Conservation (phyloP, 2,113 vertebrate genomes). For the Cyanoderma ruficeps region DNA sequence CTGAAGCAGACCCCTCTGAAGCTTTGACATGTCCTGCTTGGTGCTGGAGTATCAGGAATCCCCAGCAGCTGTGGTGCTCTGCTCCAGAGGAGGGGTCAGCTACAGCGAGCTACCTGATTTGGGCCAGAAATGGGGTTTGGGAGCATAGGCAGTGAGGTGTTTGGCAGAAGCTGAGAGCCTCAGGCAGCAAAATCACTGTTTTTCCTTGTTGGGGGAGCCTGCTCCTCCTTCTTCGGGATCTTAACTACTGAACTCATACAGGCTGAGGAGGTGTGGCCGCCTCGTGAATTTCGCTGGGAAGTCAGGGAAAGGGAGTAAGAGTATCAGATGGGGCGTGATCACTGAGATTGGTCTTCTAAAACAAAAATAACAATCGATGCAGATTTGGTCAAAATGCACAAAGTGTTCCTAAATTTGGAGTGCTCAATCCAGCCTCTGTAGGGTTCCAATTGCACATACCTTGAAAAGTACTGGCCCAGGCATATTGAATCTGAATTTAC, state of each 20-base stretch:
- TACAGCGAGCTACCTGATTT: not conserved
- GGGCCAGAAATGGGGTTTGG: not conserved
- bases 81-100: not conserved
- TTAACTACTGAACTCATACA: not conserved
- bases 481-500: fast-evolving
- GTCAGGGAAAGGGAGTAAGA: not conserved
- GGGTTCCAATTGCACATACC: not conserved
- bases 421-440: not conserved
- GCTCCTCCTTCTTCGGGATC: not conserved
- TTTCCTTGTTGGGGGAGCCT: not conserved
- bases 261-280: not conserved
- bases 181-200: not conserved
- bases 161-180: not conserved
- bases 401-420: fast-evolving
- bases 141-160: not conserved
- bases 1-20: not conserved
- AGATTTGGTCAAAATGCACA: not conserved
- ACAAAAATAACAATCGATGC: not conserved
- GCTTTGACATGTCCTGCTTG: fast-evolving
- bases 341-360: not conserved
- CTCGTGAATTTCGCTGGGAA: not conserved
- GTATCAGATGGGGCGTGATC: fast-evolving
- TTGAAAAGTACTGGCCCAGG: fast-evolving
- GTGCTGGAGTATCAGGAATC: not conserved
- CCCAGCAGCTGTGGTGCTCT: not conserved